Percentiles rank a stretch among this genome's conserved stretches.
Evolutionary conservation across 2,797 vertebrate species (phyloP).

Genomic region (Smutsia gigantea): DNA sequence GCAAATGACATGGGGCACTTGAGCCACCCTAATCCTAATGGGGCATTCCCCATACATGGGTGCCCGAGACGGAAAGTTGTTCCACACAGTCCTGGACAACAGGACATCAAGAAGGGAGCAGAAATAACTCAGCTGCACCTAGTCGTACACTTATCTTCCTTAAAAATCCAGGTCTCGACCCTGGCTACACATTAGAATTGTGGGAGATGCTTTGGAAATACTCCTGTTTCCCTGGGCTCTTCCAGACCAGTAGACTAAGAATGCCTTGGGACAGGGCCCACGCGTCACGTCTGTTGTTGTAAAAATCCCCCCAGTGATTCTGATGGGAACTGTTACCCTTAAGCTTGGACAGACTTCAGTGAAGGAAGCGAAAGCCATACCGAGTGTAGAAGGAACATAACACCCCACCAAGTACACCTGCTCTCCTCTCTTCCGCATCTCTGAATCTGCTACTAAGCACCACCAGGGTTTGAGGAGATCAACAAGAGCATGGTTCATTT

Average conservation of each 20-base stretch:
- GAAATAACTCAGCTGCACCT: neutral
- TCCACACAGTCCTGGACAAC: neutral
- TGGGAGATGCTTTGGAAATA: neutral
- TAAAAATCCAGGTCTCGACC: neutral
- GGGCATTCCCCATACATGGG: neutral
- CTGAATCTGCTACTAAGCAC: neutral
- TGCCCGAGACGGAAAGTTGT: neutral
- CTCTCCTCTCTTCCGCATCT: conserved; percentile 50
- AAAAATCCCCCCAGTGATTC: conserved; percentile 32
- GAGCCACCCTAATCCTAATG: neutral
- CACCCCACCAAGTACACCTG: neutral
- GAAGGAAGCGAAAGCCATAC: conserved; percentile 66
- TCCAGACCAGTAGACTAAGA: neutral
- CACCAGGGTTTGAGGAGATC: neutral
- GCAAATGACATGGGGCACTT: neutral
- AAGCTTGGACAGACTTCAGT: neutral
- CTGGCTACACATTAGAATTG: neutral
- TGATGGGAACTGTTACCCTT: conserved; percentile 47
- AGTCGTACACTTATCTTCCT: neutral
- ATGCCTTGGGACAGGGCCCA: neutral
- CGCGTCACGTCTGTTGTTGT: neutral
- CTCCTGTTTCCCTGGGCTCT: neutral
- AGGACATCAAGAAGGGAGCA: neutral
- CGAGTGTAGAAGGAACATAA: neutral
- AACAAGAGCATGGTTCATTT: conserved; percentile 22